Conservation (phyloP, 2,888 invertebrate genomes). For the Ceraclea dissimilis region DNA sequence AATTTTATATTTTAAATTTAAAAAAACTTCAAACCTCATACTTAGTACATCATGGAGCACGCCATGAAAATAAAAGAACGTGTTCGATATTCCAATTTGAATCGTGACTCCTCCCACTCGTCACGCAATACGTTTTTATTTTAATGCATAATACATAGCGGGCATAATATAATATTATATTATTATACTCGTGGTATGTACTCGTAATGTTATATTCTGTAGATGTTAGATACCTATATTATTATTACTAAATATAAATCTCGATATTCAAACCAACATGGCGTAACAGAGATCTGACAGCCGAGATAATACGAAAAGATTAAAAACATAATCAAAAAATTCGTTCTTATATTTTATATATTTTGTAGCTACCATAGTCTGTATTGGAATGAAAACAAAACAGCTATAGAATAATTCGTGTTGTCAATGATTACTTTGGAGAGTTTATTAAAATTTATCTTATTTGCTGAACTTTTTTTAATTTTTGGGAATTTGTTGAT, state of each 20-base stretch:
- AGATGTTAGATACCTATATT: background rate
- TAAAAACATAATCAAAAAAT: no score
- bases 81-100: constrained; percentile 44
- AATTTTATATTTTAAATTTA: no score
- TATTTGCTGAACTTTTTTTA: no score
- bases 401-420: no score
- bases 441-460: no score
- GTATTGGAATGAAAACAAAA: no score
- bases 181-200: background rate
- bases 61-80: constrained; percentile 19
- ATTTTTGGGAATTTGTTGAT: no score
- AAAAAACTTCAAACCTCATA: no score
- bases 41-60: background rate
- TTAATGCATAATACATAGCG: constrained; percentile 9
- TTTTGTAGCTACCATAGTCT: no score
- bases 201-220: background rate
- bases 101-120: constrained; percentile 41
- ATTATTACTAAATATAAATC: background rate
- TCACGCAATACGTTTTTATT: constrained; percentile 37
- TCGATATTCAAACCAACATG: background rate
- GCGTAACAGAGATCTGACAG: background rate
- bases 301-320: no score
- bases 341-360: no score
- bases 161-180: constrained; percentile 6
- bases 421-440: no score